phyloP scores from a whole-genome alignment of 1,140 invertebrate genomes.

The Caerostris darwini region DNA sequence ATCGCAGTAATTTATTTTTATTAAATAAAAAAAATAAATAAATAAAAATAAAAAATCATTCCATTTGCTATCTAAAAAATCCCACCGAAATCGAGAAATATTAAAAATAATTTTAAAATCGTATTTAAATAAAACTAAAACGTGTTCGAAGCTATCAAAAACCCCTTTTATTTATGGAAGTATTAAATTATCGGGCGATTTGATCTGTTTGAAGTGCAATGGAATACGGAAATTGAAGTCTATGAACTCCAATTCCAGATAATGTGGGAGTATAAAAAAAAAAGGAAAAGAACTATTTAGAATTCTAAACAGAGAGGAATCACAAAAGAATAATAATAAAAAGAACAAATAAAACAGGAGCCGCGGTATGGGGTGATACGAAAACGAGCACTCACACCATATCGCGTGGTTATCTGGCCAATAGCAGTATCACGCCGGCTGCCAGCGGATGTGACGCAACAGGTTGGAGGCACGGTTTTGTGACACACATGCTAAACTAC shows the following conservation, averaged over 20 bases:
- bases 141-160: no score
- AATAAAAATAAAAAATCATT: no score
- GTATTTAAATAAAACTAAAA: no score
- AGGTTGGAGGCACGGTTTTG: neutral
- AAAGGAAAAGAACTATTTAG: neutral
- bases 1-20: no score
- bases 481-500: neutral
- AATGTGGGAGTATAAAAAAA: neutral
- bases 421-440: slow-evolving; percentile 17
- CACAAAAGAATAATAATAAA: slow-evolving; percentile 31
- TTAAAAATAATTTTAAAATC: no score
- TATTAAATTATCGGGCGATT: no score
- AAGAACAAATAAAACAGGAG: neutral
- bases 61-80: no score
- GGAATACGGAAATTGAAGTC: neutral
- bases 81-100: no score
- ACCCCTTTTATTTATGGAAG: no score
- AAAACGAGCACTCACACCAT: slow-evolving; percentile 37
- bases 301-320: neutral
- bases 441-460: slow-evolving; percentile 30
- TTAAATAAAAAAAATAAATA: no score
- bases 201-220: neutral
- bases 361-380: slow-evolving; percentile 32
- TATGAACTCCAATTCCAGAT: slow-evolving; percentile 13
- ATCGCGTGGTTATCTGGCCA: slow-evolving; percentile 61